These are phyloP conservation scores for Parapsyche elsis DNA, from an alignment of 1,140 invertebrate genomes.

Conservation along the genomic window DNA sequence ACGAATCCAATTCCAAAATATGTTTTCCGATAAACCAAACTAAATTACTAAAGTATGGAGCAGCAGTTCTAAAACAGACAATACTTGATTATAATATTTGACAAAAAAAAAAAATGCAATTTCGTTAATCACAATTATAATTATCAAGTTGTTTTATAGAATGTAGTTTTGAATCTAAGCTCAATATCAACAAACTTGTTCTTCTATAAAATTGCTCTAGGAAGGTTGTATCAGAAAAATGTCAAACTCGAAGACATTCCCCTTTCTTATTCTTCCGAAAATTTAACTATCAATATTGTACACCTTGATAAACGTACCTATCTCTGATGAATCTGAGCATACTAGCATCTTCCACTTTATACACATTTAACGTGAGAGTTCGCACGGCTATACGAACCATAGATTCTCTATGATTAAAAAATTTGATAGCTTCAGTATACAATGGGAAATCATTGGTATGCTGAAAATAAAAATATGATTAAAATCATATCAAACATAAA, in stretches of 20 bases:
- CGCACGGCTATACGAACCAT: slow-evolving; percentile 99
- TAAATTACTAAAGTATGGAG: slow-evolving; percentile 97
- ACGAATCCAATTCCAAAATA: slow-evolving; percentile 94
- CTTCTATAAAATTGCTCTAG: slow-evolving; percentile 11
- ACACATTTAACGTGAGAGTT: slow-evolving; percentile 97
- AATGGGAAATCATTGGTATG: slow-evolving; percentile 99
- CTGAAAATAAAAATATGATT: slow-evolving; percentile 69
- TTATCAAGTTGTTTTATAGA: slow-evolving; percentile 14
- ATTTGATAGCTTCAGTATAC: slow-evolving; percentile 99
- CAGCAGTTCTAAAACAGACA: slow-evolving; percentile 81
- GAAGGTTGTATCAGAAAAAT: slow-evolving; percentile 38
- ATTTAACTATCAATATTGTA: neutral
- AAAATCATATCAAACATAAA: neutral
- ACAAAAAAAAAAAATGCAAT: neutral
- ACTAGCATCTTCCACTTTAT: slow-evolving; percentile 92
- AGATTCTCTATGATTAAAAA: slow-evolving; percentile 98
- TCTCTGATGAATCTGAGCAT: slow-evolving; percentile 97
- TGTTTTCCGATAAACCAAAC: slow-evolving; percentile 99
- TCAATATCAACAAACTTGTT: slow-evolving; percentile 18
- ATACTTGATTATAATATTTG: neutral
- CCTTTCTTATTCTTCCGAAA: slow-evolving; percentile 36
- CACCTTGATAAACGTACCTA: slow-evolving; percentile 64
- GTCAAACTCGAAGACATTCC: slow-evolving; percentile 18
- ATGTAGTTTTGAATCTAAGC: slow-evolving; percentile 31
- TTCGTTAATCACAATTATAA: neutral